phyloP scores from a whole-genome alignment of 2,797 vertebrate species.

The Anableps anableps region DNA sequence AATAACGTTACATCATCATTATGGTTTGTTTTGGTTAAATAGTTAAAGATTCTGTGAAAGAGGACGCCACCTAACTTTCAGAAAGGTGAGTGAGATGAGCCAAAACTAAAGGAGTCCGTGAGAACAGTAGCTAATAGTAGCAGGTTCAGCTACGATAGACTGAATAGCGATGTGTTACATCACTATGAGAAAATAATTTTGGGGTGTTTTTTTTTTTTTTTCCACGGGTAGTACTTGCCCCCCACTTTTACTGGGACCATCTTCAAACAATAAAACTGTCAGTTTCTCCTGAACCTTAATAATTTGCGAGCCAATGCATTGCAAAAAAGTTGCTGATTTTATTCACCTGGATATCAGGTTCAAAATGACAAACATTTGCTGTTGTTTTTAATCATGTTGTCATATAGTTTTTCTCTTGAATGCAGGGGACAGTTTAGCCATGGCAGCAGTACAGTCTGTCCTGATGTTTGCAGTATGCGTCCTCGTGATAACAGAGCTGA shows the following conservation, averaged over 20 bases:
- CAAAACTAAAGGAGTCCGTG: neutral
- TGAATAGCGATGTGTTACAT: neutral
- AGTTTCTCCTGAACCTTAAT: neutral
- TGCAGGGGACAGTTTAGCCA: conserved; percentile 63
- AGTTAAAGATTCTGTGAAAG: neutral
- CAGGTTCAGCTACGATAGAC: conserved; percentile 26
- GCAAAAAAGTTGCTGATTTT: neutral
- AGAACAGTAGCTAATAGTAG: conserved; percentile 14
- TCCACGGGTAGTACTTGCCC: neutral
- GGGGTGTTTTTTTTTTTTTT: neutral
- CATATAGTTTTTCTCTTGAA: conserved; percentile 9
- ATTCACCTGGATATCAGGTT: neutral
- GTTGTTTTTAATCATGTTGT: neutral
- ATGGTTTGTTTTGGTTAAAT: conserved; percentile 25
- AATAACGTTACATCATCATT: neutral
- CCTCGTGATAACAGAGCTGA: conserved; percentile 94
- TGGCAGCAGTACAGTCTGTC: conserved; percentile 89
- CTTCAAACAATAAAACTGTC: neutral
- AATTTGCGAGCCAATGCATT: neutral
- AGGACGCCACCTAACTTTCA: neutral
- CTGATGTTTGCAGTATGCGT: conserved; percentile 89
- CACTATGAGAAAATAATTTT: neutral
- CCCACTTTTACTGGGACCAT: neutral
- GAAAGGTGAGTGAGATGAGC: conserved; percentile 32
- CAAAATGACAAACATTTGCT: neutral